phyloP scores from a whole-genome alignment of 2,888 invertebrate species.

The Empis stercorea region DNA sequence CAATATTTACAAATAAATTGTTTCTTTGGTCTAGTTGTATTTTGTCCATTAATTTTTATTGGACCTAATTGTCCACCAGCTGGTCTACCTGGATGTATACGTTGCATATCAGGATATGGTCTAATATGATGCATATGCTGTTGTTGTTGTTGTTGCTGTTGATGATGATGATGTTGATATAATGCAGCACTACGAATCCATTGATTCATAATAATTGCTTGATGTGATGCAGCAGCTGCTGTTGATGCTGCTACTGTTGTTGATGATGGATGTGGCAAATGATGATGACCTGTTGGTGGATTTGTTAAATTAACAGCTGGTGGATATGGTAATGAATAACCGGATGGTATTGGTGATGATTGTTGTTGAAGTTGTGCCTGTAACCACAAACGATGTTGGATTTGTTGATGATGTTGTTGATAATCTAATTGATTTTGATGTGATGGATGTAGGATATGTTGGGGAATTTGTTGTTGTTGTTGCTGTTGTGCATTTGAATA shows the following conservation, averaged over 20 bases:
- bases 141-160: constrained; percentile 38
- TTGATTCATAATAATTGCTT: constrained; percentile 54
- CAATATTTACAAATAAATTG: constrained; percentile 98
- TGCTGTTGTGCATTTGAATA: constrained; percentile 11
- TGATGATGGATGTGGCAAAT: constrained; percentile 10
- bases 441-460: constrained; percentile 34
- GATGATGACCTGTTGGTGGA: background rate
- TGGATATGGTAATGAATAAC: constrained; percentile 6
- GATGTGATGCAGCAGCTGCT: constrained; percentile 40
- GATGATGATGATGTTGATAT: constrained; percentile 42
- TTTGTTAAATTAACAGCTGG: background rate
- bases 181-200: constrained; percentile 61
- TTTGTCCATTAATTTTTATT: constrained; percentile 42
- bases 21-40: constrained; percentile 54
- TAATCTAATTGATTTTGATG: constrained; percentile 35
- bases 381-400: constrained; percentile 16
- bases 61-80: constrained; percentile 40
- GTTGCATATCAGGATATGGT: constrained; percentile 41
- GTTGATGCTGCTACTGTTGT: constrained; percentile 31
- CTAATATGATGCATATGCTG: constrained; percentile 25
- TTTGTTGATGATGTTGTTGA: constrained; percentile 20
- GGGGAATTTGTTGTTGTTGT: constrained; percentile 22
- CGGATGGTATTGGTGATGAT: background rate
- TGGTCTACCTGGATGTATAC: constrained; percentile 17
- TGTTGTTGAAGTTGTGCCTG: constrained; percentile 17